Percentiles rank a stretch among this genome's conserved stretches.
Evolutionary conservation across 2,888 invertebrate genomes (phyloP).

Genomic region (Torymus tubicola): DNA sequence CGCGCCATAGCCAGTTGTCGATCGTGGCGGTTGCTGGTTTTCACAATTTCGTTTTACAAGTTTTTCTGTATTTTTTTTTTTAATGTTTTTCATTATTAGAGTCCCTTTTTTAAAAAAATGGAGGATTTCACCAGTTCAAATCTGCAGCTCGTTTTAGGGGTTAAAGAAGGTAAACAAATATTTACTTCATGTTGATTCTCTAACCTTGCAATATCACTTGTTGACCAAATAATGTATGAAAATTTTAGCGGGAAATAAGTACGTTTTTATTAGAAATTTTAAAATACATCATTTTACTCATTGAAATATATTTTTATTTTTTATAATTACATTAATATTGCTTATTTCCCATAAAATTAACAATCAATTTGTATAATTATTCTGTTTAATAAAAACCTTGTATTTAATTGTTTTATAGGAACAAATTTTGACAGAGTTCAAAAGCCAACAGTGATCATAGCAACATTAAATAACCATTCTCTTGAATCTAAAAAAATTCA

Average conservation of each 20-base stretch:
- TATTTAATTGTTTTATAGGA: conserved; percentile 74
- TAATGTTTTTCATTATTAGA: conserved; percentile 13
- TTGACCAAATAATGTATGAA: background rate
- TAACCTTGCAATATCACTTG: conserved; percentile 38
- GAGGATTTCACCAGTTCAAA: conserved; percentile 81
- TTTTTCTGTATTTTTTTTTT: conserved; percentile 45
- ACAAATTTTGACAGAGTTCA: conserved; percentile 80
- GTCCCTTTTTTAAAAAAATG: conserved; percentile 74
- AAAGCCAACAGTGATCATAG: conserved; percentile 79
- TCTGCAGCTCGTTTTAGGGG: conserved; percentile 82
- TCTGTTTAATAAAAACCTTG: background rate
- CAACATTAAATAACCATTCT: conserved; percentile 82
- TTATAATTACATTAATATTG: background rate
- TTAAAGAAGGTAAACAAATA: conserved; percentile 80
- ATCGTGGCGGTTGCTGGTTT: background rate
- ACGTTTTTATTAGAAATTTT: background rate
- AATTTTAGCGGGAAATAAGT: conserved; percentile 30
- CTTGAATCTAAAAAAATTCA: conserved; percentile 83
- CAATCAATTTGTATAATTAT: background rate
- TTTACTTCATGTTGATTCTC: conserved; percentile 12
- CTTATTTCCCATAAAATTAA: background rate
- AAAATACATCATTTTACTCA: background rate
- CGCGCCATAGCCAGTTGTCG: background rate
- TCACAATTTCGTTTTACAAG: conserved; percentile 30
- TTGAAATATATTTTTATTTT: background rate